These are phyloP conservation scores for Eilema depressum DNA, from an alignment of 2,888 invertebrate genomes.

Conservation along the genomic window DNA sequence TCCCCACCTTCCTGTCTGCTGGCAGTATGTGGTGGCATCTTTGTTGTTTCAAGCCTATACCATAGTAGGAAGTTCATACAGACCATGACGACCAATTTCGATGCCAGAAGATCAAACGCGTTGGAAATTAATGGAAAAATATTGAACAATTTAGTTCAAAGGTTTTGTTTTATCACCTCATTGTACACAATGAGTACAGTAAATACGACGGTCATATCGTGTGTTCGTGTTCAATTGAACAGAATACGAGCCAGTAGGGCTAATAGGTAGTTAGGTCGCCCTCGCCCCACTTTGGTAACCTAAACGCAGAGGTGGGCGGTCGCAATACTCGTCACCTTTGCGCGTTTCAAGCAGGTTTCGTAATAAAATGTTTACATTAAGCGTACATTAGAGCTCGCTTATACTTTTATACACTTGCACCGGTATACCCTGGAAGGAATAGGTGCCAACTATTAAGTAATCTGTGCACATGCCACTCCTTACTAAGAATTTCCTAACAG, in stretches of 20 bases:
- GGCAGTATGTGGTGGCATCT: not conserved
- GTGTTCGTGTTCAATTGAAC: conserved; percentile 1
- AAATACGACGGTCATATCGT: not conserved
- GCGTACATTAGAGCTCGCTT: not conserved
- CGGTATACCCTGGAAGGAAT: not conserved
- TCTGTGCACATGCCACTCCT: not conserved
- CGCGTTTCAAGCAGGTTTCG: not conserved
- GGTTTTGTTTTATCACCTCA: not conserved
- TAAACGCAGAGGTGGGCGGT: conserved; percentile 15
- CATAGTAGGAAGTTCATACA: not conserved
- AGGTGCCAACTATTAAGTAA: not conserved
- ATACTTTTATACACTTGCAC: not conserved
- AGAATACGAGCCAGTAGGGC: conserved; percentile 20
- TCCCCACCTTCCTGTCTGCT: not conserved
- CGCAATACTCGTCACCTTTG: conserved; percentile 13
- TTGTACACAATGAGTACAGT: not conserved
- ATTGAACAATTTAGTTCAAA: not conserved
- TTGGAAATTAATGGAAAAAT: not conserved
- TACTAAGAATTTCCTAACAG: not conserved
- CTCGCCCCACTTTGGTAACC: conserved; percentile 20
- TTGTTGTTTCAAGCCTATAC: not conserved
- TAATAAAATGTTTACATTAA: not conserved
- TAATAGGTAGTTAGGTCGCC: conserved; percentile 9
- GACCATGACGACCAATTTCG: not conserved
- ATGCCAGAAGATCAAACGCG: not conserved